These are phyloP conservation scores for Priocnemis perturbator DNA, from an alignment of 2,888 invertebrate species.

Conservation along the genomic window DNA sequence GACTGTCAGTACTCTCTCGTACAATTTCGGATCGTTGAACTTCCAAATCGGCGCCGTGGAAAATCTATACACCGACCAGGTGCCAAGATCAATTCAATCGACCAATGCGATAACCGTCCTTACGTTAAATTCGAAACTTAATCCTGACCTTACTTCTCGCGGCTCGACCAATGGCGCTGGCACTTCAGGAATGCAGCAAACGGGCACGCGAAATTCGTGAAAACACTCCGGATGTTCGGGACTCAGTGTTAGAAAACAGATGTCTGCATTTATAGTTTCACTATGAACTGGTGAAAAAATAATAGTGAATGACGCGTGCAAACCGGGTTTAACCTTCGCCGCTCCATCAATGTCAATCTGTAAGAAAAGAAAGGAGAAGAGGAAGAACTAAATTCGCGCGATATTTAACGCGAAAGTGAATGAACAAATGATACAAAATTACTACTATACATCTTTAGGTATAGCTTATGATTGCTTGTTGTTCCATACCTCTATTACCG, in stretches of 20 bases:
- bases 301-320: slow-evolving; percentile 30
- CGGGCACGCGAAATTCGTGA: slow-evolving; percentile 39
- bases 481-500: slow-evolving; percentile 30
- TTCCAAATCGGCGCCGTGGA: neutral
- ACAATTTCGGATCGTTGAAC: neutral
- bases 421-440: too few relatives aligned
- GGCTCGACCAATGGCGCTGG: neutral
- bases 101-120: neutral
- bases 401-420: too few relatives aligned
- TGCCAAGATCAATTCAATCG: neutral
- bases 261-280: slow-evolving; percentile 35
- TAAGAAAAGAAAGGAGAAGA: neutral
- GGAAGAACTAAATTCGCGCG: too few relatives aligned
- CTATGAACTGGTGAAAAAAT: slow-evolving; percentile 46
- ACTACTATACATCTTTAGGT: too few relatives aligned
- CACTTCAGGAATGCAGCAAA: slow-evolving; percentile 23
- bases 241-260: slow-evolving; percentile 46
- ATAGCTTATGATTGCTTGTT: neutral
- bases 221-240: slow-evolving; percentile 33
- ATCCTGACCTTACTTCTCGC: neutral
- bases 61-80: slow-evolving; percentile 9
- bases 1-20: neutral
- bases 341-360: slow-evolving; percentile 43
- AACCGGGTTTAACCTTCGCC: slow-evolving; percentile 42
- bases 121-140: neutral